Conservation (phyloP, 2,113 vertebrate genomes). For the Prochilodus magdalenae region DNA sequence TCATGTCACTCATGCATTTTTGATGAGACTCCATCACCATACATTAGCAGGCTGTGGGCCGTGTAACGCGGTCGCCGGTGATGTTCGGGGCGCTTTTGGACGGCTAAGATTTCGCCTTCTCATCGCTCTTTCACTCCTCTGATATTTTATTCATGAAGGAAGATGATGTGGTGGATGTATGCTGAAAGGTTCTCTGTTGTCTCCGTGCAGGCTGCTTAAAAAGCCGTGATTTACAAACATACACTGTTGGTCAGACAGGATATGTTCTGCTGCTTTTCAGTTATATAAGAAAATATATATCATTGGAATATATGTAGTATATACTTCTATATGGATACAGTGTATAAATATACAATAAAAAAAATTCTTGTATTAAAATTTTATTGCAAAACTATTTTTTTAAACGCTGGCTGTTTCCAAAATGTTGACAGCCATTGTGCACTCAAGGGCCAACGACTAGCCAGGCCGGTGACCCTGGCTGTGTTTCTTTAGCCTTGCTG, state of each 20-base stretch:
- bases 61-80: neutral
- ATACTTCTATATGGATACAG: no score
- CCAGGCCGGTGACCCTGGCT: slow-evolving; percentile 3
- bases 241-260: neutral
- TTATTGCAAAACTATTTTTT: neutral
- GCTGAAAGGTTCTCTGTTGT: slow-evolving; percentile 10
- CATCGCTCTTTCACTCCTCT: slow-evolving; percentile 54
- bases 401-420: neutral
- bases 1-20: slow-evolving; percentile 27
- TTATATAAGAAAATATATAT: neutral
- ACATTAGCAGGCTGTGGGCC: slow-evolving; percentile 22
- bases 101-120: slow-evolving; percentile 76
- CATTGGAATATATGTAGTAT: no score
- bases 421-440: neutral
- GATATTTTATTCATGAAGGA: slow-evolving; percentile 76
- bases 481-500: slow-evolving; percentile 11
- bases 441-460: neutral
- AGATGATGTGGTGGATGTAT: slow-evolving; percentile 16
- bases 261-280: no score
- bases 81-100: slow-evolving; percentile 31
- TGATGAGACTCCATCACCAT: slow-evolving; percentile 36
- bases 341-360: no score
- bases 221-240: slow-evolving; percentile 49
- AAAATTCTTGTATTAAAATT: no score
- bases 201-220: slow-evolving; percentile 54